Evolutionary conservation across 2,888 invertebrate species (phyloP).

Genomic region (Meandrusa payeni): DNA sequence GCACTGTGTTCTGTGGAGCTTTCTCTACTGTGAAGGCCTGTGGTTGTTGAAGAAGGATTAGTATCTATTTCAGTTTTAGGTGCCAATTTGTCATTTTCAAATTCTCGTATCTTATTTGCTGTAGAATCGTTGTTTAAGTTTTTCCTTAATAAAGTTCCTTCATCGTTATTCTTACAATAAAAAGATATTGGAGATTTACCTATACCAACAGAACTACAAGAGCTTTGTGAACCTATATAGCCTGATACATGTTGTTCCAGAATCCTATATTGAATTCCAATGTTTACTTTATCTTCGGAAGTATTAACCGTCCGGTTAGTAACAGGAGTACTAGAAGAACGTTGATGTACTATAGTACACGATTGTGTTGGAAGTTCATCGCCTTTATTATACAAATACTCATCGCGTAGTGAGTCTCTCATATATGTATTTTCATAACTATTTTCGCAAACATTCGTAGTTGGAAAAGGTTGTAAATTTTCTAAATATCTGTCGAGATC

Average conservation of each 20-base stretch:
- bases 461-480: constrained; percentile 78
- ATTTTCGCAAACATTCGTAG: constrained; percentile 34
- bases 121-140: constrained; percentile 64
- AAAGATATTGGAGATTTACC: constrained; percentile 69
- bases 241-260: constrained; percentile 50
- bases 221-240: constrained; percentile 61
- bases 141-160: constrained; percentile 59
- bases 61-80: constrained; percentile 52
- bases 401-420: constrained; percentile 29
- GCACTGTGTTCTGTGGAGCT: constrained; percentile 85
- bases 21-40: constrained; percentile 81
- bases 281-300: constrained; percentile 36
- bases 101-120: constrained; percentile 71
- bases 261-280: constrained; percentile 41
- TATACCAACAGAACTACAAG: constrained; percentile 56
- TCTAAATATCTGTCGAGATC: constrained; percentile 86
- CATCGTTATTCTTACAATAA: constrained; percentile 67
- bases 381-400: constrained; percentile 16
- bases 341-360: constrained; percentile 35
- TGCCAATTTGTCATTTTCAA: constrained; percentile 62
- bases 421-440: constrained; percentile 37
- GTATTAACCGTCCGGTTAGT: constrained; percentile 40
- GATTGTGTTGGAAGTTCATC: background rate
- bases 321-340: constrained; percentile 66
- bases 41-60: constrained; percentile 58